Conservation (phyloP, 2,888 invertebrate genomes). For the Synergus gifuensis region DNA sequence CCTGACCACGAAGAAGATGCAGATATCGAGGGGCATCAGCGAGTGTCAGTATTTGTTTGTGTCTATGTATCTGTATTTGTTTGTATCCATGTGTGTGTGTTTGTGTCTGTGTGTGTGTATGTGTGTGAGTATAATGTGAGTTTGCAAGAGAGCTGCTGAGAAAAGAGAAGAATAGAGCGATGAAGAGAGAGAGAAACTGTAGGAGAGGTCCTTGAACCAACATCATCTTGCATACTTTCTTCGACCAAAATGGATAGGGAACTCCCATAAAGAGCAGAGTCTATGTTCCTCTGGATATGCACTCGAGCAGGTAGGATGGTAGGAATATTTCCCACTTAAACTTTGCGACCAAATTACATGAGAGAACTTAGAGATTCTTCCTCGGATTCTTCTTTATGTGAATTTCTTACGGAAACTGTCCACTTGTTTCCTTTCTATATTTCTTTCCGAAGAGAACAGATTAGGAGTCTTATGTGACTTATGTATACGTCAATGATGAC, state of each 20-base stretch:
- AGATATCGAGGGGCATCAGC: conserved; percentile 5
- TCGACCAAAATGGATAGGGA: conserved; percentile 31
- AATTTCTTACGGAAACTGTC: not conserved
- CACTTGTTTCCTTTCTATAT: not conserved
- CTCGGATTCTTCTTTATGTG: not conserved
- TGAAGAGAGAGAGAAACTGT: conserved; percentile 27
- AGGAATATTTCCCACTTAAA: conserved; percentile 20
- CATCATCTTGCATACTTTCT: conserved; percentile 36
- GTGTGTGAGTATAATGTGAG: conserved; percentile 5
- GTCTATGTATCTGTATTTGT: not conserved
- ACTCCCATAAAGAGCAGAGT: conserved; percentile 27
- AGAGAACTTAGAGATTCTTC: not conserved
- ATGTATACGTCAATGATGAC: too few species aligned
- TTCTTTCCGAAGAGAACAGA: not conserved
- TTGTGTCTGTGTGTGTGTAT: not conserved
- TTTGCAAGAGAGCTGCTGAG: not conserved
- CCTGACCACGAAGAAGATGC: conserved; percentile 18
- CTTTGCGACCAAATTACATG: not conserved
- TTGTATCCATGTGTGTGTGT: not conserved
- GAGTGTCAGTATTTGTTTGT: too few species aligned
- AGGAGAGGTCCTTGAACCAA: conserved; percentile 35
- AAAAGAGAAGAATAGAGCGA: conserved; percentile 38
- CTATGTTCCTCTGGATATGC: conserved; percentile 12
- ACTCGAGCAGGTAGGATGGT: conserved; percentile 18
- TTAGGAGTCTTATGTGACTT: too few species aligned